phyloP scores from a whole-genome alignment of 2,888 invertebrate genomes.

The Prenolepis imparis region DNA sequence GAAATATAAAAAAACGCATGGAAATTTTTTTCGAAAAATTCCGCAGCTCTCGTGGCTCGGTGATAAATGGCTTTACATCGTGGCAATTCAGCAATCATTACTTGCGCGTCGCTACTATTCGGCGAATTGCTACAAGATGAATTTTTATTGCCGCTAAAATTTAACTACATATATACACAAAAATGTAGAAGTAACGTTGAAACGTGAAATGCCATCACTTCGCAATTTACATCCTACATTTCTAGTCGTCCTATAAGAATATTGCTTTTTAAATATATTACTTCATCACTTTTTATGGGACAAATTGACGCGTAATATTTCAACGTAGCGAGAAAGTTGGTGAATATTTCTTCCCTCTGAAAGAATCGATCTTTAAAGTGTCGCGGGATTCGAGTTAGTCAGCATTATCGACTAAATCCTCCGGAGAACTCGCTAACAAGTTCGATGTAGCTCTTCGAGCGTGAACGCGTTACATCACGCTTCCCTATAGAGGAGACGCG shows the following conservation, averaged over 20 bases:
- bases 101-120: not conserved
- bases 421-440: constrained; percentile 45
- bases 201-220: not conserved
- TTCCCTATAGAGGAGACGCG: constrained; percentile 27
- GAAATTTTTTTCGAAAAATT: constrained; percentile 39
- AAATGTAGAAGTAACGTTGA: not conserved
- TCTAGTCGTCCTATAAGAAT: not conserved
- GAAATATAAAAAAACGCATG: constrained; percentile 18
- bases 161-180: not conserved
- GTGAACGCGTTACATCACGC: constrained; percentile 35
- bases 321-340: not conserved
- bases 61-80: constrained; percentile 17
- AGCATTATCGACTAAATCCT: constrained; percentile 29
- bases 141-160: constrained; percentile 36
- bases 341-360: not conserved
- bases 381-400: not conserved
- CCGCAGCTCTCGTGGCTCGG: not conserved
- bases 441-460: constrained; percentile 37
- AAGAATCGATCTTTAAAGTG: not conserved
- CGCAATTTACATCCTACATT: not conserved
- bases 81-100: constrained; percentile 15
- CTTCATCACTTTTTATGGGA: not conserved
- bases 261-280: not conserved
- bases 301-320: not conserved
- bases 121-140: not conserved